Percentiles rank a stretch among this genome's conserved stretches.
Evolutionary conservation across 2,113 vertebrate genomes (phyloP).

Genomic region (Oceanodroma tethys): DNA sequence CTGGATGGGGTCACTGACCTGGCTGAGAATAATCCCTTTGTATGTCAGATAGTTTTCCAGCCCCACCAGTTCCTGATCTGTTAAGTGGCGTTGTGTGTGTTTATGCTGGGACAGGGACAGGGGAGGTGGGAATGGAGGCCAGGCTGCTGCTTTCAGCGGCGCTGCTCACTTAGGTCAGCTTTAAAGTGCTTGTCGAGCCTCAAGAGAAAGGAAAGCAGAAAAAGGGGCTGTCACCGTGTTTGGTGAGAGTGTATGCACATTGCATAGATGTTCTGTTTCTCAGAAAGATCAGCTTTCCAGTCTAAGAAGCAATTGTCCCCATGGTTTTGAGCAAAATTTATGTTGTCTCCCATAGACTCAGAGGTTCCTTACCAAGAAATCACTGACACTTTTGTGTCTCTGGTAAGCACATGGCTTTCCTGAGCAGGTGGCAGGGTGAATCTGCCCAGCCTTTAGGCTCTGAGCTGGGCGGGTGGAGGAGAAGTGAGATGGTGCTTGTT

Average conservation of each 20-base stretch:
- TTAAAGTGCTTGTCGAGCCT: background rate
- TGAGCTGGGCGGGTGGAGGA: background rate
- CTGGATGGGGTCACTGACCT: background rate
- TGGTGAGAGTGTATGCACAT: fast-evolving
- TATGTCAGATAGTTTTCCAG: background rate
- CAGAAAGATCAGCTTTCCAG: background rate
- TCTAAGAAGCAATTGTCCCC: background rate
- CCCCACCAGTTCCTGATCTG: background rate
- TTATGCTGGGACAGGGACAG: background rate
- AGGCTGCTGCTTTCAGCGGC: background rate
- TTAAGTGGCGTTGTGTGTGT: background rate
- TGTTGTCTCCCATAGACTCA: background rate
- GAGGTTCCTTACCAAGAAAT: background rate
- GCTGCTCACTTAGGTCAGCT: background rate
- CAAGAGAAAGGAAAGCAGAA: background rate
- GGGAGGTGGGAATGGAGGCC: background rate
- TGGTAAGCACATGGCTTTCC: background rate
- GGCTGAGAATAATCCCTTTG: background rate
- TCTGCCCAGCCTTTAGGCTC: background rate
- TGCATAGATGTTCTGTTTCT: background rate
- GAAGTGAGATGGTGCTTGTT: background rate
- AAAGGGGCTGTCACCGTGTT: background rate
- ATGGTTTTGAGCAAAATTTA: background rate
- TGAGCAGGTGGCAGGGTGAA: background rate
- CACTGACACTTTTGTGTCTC: background rate